These are phyloP conservation scores for Trissolcus basalis DNA, from an alignment of 1,140 invertebrate species.

Conservation along the genomic window DNA sequence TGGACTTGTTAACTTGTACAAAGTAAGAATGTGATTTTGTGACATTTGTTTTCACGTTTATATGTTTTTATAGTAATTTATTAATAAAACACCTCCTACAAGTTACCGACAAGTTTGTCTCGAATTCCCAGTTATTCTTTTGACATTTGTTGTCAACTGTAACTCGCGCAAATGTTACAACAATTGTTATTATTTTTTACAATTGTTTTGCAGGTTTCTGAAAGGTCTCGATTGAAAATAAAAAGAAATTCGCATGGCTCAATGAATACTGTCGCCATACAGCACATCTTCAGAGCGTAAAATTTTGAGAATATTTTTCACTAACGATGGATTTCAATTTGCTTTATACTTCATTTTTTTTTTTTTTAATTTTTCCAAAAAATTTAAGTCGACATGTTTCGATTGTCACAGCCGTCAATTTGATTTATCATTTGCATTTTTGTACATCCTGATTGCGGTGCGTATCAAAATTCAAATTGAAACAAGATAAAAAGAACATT, in stretches of 20 bases:
- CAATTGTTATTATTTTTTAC: background rate
- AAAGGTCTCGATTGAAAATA: conserved; percentile 33
- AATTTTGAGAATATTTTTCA: conserved; percentile 43
- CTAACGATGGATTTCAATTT: conserved; percentile 10
- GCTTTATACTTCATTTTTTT: conserved; percentile 19
- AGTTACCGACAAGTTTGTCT: no score
- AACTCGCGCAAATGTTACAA: no score
- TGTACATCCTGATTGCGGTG: conserved; percentile 31
- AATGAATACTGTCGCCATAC: conserved; percentile 16
- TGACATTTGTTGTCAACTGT: no score
- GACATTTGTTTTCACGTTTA: no score
- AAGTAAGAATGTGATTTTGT: no score
- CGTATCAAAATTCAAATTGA: conserved; percentile 18
- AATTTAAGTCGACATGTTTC: conserved; percentile 26
- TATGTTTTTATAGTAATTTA: background rate
- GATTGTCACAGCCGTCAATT: background rate
- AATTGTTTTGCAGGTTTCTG: conserved; percentile 13
- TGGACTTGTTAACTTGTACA: no score
- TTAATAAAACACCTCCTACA: no score
- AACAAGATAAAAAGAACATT: conserved; percentile 3
- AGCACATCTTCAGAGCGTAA: conserved; percentile 53
- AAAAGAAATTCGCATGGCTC: conserved; percentile 14
- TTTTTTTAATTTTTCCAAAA: conserved; percentile 11
- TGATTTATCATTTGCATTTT: conserved; percentile 34
- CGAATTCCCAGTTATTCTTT: no score